Evolutionary conservation across 1,140 invertebrate species (phyloP), one percentile per base, ranked within the genome.

Genomic region (Leptinotarsa texana): DNA sequence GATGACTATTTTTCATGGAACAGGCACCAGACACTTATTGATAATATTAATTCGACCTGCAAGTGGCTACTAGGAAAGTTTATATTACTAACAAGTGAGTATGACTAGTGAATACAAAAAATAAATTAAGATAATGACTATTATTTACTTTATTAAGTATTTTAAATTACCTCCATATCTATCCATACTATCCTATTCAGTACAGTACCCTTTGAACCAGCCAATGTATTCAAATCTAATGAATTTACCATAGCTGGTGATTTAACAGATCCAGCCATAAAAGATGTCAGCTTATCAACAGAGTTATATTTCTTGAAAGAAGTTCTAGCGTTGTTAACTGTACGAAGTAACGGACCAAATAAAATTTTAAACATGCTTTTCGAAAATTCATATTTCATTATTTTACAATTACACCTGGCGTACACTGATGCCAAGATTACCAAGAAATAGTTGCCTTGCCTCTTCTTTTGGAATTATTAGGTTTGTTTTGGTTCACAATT

Each of bases 171-270:
- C 73, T 85, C 84, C 79, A 85, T 77, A 75, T 85, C 84, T 13
- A 85, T 78, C 84, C 84, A 85, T 63, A 85, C 82, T 65, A 85
- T 80, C 18, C 81, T 66, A 72, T 83, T 81, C 17, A 79, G 72
- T 79, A 82, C 83, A 33, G 82, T 57, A 79, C 83, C 79, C 8
- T 78, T 71, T 27, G n/a, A 17, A 24, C n/a, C 3, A 42, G 42
- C 15, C 17, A 8, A 4, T 13, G 70, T 69, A 27, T 61, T 57
- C 51, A 57, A 17, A 57, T 57, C 17, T 57, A 57, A n/a, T 57
- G 51, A 57, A 18, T 57, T 57, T 15, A n/a, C 51, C 17, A 57
- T 57, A 57, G 51, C 6, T 57, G 15, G 6, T 57, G 51, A 57
- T 5, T 57, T n/a, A n/a, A 18, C 17, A 15, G 51, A 57, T 57